A percentile compares a stretch with the other conserved stretches of the same genome.
Conservation (phyloP, 2,888 invertebrate genomes). For the Timema podura region DNA sequence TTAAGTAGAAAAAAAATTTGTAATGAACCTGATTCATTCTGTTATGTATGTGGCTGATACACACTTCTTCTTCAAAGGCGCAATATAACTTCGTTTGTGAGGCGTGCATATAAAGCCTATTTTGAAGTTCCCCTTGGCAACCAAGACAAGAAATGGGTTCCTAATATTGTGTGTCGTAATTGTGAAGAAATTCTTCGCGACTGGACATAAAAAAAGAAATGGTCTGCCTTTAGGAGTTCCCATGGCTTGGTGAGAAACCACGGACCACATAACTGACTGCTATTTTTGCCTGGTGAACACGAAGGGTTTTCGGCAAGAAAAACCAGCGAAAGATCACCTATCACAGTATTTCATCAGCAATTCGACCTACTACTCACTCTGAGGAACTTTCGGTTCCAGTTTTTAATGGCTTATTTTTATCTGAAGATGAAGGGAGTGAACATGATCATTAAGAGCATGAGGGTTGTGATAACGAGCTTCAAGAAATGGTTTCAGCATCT, state of each 20-base stretch:
- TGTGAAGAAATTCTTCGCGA: too few relatives aligned
- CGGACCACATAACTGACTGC: too few relatives aligned
- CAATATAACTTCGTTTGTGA: too few relatives aligned
- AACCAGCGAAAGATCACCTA: neutral
- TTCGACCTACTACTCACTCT: neutral
- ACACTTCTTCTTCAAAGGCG: neutral
- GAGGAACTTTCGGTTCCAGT: neutral
- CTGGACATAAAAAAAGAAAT: neutral
- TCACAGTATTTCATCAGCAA: neutral
- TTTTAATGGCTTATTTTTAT: slow-evolving; percentile 1
- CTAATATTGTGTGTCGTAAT: neutral
- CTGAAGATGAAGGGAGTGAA: too few relatives aligned
- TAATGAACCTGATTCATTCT: neutral
- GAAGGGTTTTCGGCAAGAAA: neutral
- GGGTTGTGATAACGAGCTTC: too few relatives aligned
- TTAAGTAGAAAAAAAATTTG: neutral
- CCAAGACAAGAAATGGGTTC: too few relatives aligned
- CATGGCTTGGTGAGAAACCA: neutral
- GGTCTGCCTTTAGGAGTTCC: neutral
- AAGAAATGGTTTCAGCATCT: too few relatives aligned
- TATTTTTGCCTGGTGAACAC: too few relatives aligned
- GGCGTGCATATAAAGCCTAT: too few relatives aligned
- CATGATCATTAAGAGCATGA: too few relatives aligned
- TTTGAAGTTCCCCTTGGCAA: too few relatives aligned
- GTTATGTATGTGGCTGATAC: slow-evolving; percentile 8